Conservation (phyloP, 1,140 invertebrate species). For the Armadillidium nasatum region DNA sequence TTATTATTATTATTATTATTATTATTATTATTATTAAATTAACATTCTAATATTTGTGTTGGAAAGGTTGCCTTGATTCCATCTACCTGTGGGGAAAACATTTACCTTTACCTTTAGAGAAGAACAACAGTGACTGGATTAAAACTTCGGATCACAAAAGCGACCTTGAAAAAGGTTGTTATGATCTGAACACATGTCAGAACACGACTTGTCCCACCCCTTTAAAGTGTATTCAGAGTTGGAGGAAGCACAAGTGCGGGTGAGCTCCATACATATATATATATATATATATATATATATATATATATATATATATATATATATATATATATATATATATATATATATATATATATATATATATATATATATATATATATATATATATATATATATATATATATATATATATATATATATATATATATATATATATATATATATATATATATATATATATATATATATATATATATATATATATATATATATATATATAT, state of each 20-base stretch:
- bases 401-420: too few species aligned
- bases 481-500: too few species aligned
- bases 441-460: too few species aligned
- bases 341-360: too few species aligned
- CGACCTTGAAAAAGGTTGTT: neutral
- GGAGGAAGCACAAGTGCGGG: neutral
- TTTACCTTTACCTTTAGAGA: neutral
- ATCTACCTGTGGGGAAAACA: neutral
- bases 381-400: too few species aligned
- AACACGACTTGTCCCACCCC: slow-evolving; percentile 7
- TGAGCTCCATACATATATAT: neutral
- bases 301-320: neutral
- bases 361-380: too few species aligned
- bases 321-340: too few species aligned
- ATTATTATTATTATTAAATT: too few species aligned
- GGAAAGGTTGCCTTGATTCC: slow-evolving; percentile 19
- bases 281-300: slow-evolving; percentile 21
- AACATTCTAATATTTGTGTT: too few species aligned
- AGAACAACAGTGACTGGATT: neutral
- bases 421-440: too few species aligned
- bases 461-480: too few species aligned
- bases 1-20: too few species aligned
- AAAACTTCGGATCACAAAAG: neutral
- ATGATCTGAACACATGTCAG: neutral
- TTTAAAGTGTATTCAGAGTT: neutral